phyloP scores from a whole-genome alignment of 2,888 invertebrate genomes.

The Ophioninae sp. region DNA sequence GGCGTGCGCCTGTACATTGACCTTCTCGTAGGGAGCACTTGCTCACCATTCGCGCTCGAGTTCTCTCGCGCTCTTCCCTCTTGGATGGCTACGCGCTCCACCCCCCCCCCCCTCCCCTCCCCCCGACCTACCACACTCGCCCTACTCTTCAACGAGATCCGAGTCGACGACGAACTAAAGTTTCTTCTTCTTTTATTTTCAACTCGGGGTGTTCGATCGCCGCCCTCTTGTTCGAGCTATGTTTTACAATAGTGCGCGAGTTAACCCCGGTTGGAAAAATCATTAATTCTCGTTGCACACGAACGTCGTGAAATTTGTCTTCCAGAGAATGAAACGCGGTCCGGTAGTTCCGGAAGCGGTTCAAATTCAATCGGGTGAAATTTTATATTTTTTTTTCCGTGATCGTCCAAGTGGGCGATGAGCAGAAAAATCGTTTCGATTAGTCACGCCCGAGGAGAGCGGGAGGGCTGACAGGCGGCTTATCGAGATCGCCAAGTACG shows the following conservation, averaged over 20 bases:
- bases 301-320: too few relatives aligned
- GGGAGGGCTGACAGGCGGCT: slow-evolving; percentile 46
- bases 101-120: slow-evolving; percentile 66
- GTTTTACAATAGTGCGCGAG: background rate
- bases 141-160: slow-evolving; percentile 51
- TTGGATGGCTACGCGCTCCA: slow-evolving; percentile 39
- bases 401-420: slow-evolving; percentile 3
- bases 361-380: too few relatives aligned
- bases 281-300: too few relatives aligned
- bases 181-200: background rate
- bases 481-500: slow-evolving; percentile 19
- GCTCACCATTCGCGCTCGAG: slow-evolving; percentile 68
- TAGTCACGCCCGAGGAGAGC: too few relatives aligned
- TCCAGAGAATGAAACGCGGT: too few relatives aligned
- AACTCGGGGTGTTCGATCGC: slow-evolving; percentile 20
- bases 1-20: slow-evolving; percentile 80
- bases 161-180: background rate
- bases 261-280: too few relatives aligned
- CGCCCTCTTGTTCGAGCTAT: background rate
- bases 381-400: too few relatives aligned
- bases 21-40: slow-evolving; percentile 72
- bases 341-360: too few relatives aligned
- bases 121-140: too few relatives aligned
- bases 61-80: slow-evolving; percentile 44
- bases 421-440: slow-evolving; percentile 35